Conservation (phyloP, 2,113 vertebrate genomes). For the Platichthys stellatus region DNA sequence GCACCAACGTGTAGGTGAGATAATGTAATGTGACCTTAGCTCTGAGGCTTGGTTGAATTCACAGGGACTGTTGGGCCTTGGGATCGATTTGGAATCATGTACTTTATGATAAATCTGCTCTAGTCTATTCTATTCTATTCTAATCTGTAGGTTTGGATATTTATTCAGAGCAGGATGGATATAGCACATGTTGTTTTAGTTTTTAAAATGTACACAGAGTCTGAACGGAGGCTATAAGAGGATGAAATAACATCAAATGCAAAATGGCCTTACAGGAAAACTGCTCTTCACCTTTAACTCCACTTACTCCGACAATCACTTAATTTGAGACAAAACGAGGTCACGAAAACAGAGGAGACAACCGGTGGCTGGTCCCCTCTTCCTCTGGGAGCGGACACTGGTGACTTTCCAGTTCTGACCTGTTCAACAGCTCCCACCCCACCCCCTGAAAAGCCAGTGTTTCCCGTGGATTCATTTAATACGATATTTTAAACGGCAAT, state of each 20-base stretch:
- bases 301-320: not conserved
- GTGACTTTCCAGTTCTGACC: constrained; percentile 42
- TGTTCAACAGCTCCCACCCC: not conserved
- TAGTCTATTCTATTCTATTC: too few species aligned
- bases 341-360: constrained; percentile 17
- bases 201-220: not conserved
- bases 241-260: constrained; percentile 39
- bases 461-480: constrained; percentile 66
- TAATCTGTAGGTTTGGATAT: too few species aligned
- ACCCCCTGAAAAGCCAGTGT: not conserved
- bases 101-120: too few species aligned
- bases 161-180: too few species aligned
- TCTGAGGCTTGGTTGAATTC: too few species aligned
- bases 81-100: too few species aligned
- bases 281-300: constrained; percentile 40
- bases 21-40: too few species aligned
- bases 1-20: too few species aligned
- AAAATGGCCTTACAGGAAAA: constrained; percentile 36
- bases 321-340: constrained; percentile 22
- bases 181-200: too few species aligned
- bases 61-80: too few species aligned
- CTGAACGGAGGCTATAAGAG: not conserved
- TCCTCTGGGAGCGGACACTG: constrained; percentile 6
- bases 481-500: constrained; percentile 73
- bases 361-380: constrained; percentile 2